A percentile compares a stretch with the other conserved stretches of the same genome.
These are phyloP conservation scores for Falco naumanni DNA, from an alignment of 2,797 vertebrate species.

Conservation along the genomic window DNA sequence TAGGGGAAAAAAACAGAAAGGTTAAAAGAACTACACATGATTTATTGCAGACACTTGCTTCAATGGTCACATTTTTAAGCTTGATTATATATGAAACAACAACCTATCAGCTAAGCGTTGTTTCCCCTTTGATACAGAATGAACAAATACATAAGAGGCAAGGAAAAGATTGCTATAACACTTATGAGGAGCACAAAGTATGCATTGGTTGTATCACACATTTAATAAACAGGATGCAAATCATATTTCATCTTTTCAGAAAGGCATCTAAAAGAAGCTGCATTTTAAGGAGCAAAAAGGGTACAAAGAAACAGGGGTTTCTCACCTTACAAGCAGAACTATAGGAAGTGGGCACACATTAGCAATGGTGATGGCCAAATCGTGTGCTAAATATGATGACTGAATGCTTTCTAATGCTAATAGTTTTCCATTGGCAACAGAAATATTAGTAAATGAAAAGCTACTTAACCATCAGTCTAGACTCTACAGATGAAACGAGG, in stretches of 20 bases:
- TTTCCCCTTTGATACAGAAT: not conserved
- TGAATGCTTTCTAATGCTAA: not conserved
- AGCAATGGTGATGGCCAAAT: not conserved
- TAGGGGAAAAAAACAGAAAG: slow-evolving; percentile 49
- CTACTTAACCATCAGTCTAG: not conserved
- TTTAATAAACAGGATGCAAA: not conserved
- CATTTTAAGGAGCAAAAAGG: not conserved
- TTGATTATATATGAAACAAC: slow-evolving; percentile 14
- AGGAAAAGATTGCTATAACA: not conserved
- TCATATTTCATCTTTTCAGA: not conserved
- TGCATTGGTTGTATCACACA: not conserved
- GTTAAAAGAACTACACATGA: slow-evolving; percentile 66
- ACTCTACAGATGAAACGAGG: not conserved
- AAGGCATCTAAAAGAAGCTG: not conserved
- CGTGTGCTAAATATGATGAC: not conserved
- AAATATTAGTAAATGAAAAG: not conserved
- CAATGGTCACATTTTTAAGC: slow-evolving; percentile 31
- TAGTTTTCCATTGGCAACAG: not conserved
- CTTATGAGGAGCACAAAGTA: not conserved
- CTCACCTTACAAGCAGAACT: not conserved
- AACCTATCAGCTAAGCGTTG: not conserved
- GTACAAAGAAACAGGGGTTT: not conserved
- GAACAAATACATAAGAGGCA: slow-evolving; percentile 48
- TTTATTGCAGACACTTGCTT: slow-evolving; percentile 63
- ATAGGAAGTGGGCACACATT: not conserved